These are phyloP conservation scores for Pyrocoelia pectoralis DNA, from an alignment of 2,888 invertebrate species.

Conservation along the genomic window DNA sequence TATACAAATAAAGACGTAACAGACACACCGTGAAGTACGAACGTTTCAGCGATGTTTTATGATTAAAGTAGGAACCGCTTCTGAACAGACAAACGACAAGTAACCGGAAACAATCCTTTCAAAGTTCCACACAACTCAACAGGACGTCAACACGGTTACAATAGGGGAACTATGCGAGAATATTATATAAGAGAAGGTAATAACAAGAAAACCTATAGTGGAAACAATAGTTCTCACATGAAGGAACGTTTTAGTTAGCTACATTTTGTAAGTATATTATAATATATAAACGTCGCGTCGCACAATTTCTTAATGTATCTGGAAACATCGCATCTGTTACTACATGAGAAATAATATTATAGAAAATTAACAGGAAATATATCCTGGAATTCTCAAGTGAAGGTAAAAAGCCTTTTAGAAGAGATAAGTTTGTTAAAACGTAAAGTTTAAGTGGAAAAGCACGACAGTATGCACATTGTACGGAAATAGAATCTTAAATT, in stretches of 20 bases:
- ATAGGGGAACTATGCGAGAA: constrained; percentile 41
- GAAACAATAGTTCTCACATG: constrained; percentile 29
- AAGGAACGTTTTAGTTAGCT: constrained; percentile 14
- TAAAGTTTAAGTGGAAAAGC: neutral
- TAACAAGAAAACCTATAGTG: constrained; percentile 26
- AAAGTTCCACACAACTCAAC: constrained; percentile 53
- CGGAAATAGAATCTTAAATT: constrained; percentile 4
- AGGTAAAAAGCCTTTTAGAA: constrained; percentile 12
- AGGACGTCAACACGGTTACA: constrained; percentile 52
- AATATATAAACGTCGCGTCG: constrained; percentile 11
- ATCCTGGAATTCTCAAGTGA: constrained; percentile 1
- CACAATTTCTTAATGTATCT: constrained; percentile 16
- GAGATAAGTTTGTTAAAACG: constrained; percentile 14
- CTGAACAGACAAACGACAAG: constrained; percentile 46
- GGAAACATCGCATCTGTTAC: constrained; percentile 7
- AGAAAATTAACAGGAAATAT: constrained; percentile 27
- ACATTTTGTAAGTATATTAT: constrained; percentile 11
- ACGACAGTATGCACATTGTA: neutral
- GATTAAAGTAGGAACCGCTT: constrained; percentile 42
- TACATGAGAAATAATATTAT: constrained; percentile 18
- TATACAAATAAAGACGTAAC: neutral
- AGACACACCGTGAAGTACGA: constrained; percentile 15
- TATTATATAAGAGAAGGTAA: constrained; percentile 23
- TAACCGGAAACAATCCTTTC: constrained; percentile 43
- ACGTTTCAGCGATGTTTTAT: constrained; percentile 24